A percentile compares a stretch with the other conserved stretches of the same genome.
Evolutionary conservation across 2,113 vertebrate species (phyloP).

Genomic region (Labrus mixtus): DNA sequence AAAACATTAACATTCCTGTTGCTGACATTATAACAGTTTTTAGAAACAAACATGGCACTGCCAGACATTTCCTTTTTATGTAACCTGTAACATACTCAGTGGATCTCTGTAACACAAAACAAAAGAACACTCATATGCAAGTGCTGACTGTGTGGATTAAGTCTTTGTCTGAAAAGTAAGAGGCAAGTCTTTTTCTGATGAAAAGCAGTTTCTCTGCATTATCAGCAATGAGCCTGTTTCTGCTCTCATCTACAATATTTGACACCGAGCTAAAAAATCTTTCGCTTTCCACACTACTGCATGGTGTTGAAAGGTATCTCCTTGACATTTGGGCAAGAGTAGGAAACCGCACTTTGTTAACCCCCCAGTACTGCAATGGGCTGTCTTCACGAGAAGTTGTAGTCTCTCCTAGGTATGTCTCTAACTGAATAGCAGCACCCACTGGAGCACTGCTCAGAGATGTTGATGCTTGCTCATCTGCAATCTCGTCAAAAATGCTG

Average conservation of each 20-base stretch:
- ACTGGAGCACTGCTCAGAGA: background rate
- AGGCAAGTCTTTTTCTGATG: background rate
- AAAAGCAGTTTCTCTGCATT: background rate
- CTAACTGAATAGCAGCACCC: background rate
- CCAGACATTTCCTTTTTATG: too few relatives aligned
- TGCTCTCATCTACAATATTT: conserved; percentile 1
- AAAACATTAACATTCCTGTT: too few relatives aligned
- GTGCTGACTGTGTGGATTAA: too few relatives aligned
- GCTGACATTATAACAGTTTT: too few relatives aligned
- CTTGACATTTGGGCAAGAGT: background rate
- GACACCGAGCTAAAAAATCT: background rate
- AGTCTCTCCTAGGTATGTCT: background rate
- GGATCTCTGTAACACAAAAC: too few relatives aligned
- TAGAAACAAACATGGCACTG: too few relatives aligned
- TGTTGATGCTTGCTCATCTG: conserved; percentile 1
- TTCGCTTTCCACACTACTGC: background rate
- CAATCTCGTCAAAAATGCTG: background rate
- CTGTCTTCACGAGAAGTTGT: background rate
- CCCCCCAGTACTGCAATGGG: conserved; percentile 3
- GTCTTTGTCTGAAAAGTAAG: too few relatives aligned
- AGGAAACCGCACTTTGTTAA: too few relatives aligned
- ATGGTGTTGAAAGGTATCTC: background rate
- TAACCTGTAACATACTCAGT: too few relatives aligned
- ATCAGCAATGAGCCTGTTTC: conserved; percentile 4
- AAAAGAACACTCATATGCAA: too few relatives aligned